Evolutionary conservation across 2,888 invertebrate genomes (phyloP).

Genomic region (Shargacucullia verbasci): DNA sequence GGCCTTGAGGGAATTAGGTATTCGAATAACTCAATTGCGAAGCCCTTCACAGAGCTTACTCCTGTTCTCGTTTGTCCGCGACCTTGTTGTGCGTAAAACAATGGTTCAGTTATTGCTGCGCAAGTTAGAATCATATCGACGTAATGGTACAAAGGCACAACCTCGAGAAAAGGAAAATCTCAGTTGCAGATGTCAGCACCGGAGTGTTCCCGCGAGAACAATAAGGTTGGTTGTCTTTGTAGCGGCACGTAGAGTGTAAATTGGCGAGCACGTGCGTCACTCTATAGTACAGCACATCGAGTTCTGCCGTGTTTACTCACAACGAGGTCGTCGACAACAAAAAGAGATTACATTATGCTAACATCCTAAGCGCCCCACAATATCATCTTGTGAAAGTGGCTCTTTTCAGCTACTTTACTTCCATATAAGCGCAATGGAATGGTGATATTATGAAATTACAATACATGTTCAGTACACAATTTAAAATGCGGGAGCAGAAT

Average conservation of each 20-base stretch:
- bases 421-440: constrained; percentile 28
- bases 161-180: constrained; percentile 72
- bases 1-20: constrained; percentile 67
- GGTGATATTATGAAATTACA: constrained; percentile 16
- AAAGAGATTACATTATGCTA: constrained; percentile 62
- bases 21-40: constrained; percentile 58
- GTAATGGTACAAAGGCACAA: constrained; percentile 59
- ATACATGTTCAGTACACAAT: constrained; percentile 19
- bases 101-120: constrained; percentile 63
- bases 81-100: constrained; percentile 71
- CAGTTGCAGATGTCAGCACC: constrained; percentile 67
- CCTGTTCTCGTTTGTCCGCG: constrained; percentile 63
- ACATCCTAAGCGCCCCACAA: constrained; percentile 35
- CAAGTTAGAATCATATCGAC: constrained; percentile 61
- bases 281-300: constrained; percentile 42
- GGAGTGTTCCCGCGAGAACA: constrained; percentile 69
- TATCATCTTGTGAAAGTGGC: constrained; percentile 37
- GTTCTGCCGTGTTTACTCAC: constrained; percentile 59
- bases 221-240: constrained; percentile 73
- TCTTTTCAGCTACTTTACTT: constrained; percentile 33
- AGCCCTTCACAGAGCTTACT: constrained; percentile 62
- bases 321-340: constrained; percentile 63
- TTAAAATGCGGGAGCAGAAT: constrained; percentile 6
- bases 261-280: constrained; percentile 71
- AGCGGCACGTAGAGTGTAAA: constrained; percentile 72